Evolutionary conservation across 2,113 vertebrate genomes (phyloP), one percentile per base, ranked within the genome.

Genomic region (Amphiprion percula): DNA sequence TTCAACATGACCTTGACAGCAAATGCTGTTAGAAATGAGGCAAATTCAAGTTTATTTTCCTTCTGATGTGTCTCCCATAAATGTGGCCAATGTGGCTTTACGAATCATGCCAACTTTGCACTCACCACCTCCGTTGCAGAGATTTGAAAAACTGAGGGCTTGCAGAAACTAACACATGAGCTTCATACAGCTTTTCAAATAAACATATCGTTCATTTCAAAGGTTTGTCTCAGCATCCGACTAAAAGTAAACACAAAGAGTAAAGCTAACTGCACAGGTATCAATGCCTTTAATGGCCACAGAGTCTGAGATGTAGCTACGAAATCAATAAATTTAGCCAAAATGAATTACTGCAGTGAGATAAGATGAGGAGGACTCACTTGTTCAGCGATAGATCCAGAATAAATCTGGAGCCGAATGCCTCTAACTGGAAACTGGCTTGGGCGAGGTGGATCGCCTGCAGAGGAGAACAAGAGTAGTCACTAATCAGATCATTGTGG

Each of bases 371-470:
- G 49, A 55, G 39, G 62, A 96, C 98, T 97, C 95, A 99, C 98
- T 97, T 97, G 95, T 99, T 99, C 92, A 99, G 46, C 37, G 94
- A 90, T 67, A 99, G 95, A 92, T 99, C 98, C 95, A 99, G 95
- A 94, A 97, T 95, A 92, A 98, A 98, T 91, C 92, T 96, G 89
- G 96, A 96, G 69, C 96, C 96, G 85, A 98, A 99, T 52, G 97
- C 98, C 83, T 99, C 97, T 80, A 99, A 95, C 89, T 98, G 97
- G 94, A 99, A 99, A 91, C 96, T 98, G 85, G 96, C 95, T 86
- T 98, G 97, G 84, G 98, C 97, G 82, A 99, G 95, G 90, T 99
- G 97, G 76, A 98, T 93, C 71, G 94, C 94, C 98, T 99, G 90
- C 46, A 47, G 50, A 82, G 91, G 61, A 68, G 39, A 55, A 52